Conservation (phyloP, 2,113 vertebrate species). For the Elachura formosa region DNA sequence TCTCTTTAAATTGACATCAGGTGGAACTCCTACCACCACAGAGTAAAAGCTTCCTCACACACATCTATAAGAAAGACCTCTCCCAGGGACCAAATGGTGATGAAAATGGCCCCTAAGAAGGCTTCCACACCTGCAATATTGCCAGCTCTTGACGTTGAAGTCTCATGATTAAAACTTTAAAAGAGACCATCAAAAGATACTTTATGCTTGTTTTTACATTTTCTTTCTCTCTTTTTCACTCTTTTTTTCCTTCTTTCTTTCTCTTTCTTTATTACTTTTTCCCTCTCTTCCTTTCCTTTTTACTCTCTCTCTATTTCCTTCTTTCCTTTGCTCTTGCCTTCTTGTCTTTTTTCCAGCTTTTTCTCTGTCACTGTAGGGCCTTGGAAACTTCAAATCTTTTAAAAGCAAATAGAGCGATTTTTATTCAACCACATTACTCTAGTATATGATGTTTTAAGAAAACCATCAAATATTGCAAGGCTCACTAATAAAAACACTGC, state of each 20-base stretch:
- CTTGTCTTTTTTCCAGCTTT: neutral
- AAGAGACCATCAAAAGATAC: neutral
- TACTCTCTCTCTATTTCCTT: too few species aligned
- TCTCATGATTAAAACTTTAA: neutral
- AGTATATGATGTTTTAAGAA: neutral
- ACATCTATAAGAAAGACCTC: neutral
- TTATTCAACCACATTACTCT: neutral
- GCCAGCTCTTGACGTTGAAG: neutral
- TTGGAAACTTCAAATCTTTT: neutral
- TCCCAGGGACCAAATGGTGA: neutral
- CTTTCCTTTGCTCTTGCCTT: neutral
- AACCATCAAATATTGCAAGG: neutral
- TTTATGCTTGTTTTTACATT: neutral
- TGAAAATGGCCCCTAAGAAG: neutral
- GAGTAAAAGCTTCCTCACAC: neutral
- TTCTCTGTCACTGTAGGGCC: neutral
- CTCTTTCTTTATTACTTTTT: rapidly evolving
- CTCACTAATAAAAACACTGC: neutral
- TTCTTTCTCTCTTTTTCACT: neutral
- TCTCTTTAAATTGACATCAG: conserved; percentile 58
- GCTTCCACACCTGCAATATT: neutral
- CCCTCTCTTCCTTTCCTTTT: too few species aligned
- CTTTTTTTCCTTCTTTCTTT: neutral
- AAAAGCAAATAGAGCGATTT: neutral
- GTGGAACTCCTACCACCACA: neutral